A percentile compares a stretch with the other conserved stretches of the same genome.
Evolutionary conservation across 2,797 vertebrate species (phyloP).

Genomic region (Bryconaethiops microstoma): DNA sequence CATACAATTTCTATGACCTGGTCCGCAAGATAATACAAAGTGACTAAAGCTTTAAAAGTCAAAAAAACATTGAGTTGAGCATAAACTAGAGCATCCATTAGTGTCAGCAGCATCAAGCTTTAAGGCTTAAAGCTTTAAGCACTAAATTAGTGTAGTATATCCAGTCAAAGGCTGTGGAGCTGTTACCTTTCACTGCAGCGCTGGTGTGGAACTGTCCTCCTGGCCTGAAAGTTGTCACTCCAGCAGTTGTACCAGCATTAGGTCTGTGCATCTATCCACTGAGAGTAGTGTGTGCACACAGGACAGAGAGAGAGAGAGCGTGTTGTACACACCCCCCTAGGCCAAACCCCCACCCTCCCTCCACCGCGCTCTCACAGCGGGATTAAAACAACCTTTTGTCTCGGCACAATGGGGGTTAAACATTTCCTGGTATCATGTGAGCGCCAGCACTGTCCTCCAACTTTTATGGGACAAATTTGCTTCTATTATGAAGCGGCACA

Average conservation of each 20-base stretch:
- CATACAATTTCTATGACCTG: constrained; percentile 12
- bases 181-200: constrained; percentile 6
- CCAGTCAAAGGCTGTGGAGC: not conserved
- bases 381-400: constrained; percentile 90
- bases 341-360: constrained; percentile 59
- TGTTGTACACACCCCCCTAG: constrained; percentile 43
- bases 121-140: not conserved
- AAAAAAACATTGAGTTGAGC: not conserved
- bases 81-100: not conserved
- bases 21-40: not conserved
- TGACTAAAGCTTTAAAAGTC: not conserved
- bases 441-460: constrained; percentile 68
- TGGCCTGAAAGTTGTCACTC: not conserved
- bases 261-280: constrained; percentile 11
- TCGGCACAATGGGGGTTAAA: constrained; percentile 89
- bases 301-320: constrained; percentile 56
- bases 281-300: not conserved
- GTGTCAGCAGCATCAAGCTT: not conserved
- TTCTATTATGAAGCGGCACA: not conserved
- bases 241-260: not conserved
- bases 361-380: constrained; percentile 77
- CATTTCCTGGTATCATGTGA: constrained; percentile 84
- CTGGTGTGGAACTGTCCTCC: not conserved
- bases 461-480: constrained; percentile 4
- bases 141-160: not conserved